These are phyloP conservation scores for Charanyca ferruginea DNA, from an alignment of 2,888 invertebrate species.

Conservation along the genomic window DNA sequence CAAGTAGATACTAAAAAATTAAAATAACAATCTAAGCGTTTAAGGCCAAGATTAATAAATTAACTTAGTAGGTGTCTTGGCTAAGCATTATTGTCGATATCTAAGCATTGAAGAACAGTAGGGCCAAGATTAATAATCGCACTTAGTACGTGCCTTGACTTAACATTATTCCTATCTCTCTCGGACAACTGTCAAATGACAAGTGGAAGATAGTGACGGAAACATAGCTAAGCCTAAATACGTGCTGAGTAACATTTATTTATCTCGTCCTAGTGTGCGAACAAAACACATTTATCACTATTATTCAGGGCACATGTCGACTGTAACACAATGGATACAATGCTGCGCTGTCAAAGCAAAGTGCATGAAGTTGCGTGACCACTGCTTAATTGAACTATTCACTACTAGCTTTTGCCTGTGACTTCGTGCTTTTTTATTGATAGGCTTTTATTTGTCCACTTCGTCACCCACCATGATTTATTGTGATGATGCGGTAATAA, in stretches of 20 bases:
- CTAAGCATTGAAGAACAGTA: no score
- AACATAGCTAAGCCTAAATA: neutral
- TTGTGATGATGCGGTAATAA: no score
- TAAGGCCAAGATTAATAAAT: no score
- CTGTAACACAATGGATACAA: constrained; percentile 68
- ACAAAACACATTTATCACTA: constrained; percentile 67
- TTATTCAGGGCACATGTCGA: constrained; percentile 74
- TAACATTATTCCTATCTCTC: neutral
- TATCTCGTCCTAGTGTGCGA: constrained; percentile 9
- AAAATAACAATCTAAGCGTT: no score
- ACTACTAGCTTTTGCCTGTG: constrained; percentile 29
- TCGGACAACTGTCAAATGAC: neutral
- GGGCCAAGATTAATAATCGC: neutral
- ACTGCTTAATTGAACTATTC: constrained; percentile 61
- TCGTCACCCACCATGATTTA: no score
- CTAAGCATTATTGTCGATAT: no score
- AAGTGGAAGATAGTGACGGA: neutral
- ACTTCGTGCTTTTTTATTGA: neutral
- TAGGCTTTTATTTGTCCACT: neutral
- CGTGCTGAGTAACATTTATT: neutral
- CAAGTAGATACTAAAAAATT: no score
- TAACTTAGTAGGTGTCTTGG: no score
- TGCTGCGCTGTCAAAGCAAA: constrained; percentile 59
- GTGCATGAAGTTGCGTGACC: constrained; percentile 68
- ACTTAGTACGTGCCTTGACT: neutral